Percentiles rank a stretch among this genome's conserved stretches.
Conservation (phyloP, 2,797 vertebrate genomes). For the Acanthis flammea region DNA sequence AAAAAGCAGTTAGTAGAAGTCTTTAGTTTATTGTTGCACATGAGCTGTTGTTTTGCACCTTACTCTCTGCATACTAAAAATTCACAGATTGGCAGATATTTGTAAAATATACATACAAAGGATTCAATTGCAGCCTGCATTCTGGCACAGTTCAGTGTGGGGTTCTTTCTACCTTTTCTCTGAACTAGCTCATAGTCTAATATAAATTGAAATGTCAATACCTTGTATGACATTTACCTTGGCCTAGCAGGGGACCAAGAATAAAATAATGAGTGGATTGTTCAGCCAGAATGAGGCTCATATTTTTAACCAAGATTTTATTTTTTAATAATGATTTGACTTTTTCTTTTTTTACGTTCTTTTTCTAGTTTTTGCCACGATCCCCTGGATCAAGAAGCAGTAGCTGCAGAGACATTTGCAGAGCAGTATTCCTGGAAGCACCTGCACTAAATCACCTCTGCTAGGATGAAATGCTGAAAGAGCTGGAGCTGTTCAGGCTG, state of each 20-base stretch:
- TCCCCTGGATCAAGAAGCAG: not conserved
- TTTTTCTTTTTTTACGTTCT: not conserved
- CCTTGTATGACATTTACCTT: constrained; percentile 42
- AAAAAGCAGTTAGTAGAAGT: not conserved
- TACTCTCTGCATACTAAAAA: not conserved
- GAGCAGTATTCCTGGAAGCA: not conserved
- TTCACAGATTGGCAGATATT: not conserved
- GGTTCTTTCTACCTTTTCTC: not conserved
- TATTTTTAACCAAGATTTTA: not conserved
- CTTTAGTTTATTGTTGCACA: not conserved
- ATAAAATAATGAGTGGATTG: not conserved
- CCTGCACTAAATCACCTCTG: not conserved
- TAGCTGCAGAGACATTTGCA: not conserved
- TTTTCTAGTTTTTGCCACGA: not conserved
- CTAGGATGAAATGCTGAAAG: not conserved
- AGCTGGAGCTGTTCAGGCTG: not conserved
- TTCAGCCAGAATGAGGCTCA: not conserved
- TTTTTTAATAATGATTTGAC: not conserved
- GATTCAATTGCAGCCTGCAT: not conserved
- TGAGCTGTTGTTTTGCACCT: not conserved
- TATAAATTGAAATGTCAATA: constrained; percentile 54
- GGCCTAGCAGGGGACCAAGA: not conserved
- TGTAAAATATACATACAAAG: not conserved
- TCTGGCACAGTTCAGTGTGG: not conserved
- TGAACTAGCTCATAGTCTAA: constrained; percentile 10